Percentiles rank a stretch among this genome's conserved stretches.
Conservation (phyloP, 64 coral and sea anemone genomes). For the Stylophora pistillata region DNA sequence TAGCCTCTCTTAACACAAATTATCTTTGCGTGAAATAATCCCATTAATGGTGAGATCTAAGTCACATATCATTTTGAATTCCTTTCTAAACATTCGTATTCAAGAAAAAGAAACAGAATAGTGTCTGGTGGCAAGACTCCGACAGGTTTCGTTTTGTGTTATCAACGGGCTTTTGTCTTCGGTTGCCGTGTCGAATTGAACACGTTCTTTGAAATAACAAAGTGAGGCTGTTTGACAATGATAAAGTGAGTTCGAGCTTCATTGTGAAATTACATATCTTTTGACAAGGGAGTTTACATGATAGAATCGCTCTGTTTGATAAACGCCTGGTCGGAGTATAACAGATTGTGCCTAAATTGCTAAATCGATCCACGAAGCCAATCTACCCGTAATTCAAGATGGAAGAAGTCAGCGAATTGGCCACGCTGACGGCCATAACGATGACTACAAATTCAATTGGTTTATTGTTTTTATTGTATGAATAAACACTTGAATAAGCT, state of each 20-base stretch:
- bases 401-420: neutral
- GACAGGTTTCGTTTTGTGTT: constrained; percentile 31
- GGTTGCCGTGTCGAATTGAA: constrained; percentile 39
- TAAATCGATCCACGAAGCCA: neutral
- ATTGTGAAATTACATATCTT: constrained; percentile 39
- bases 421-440: neutral
- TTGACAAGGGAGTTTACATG: neutral
- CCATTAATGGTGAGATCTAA: neutral
- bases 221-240: constrained; percentile 24
- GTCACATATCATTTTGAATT: constrained; percentile 19
- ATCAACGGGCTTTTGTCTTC: constrained; percentile 27
- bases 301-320: neutral
- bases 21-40: neutral
- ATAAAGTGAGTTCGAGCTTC: constrained; percentile 13
- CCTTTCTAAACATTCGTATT: constrained; percentile 41
- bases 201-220: constrained; percentile 42
- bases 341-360: neutral
- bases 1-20: neutral
- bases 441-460: neutral
- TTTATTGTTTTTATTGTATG: constrained; percentile 27
- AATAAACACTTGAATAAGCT: neutral
- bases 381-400: neutral
- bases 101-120: constrained; percentile 29
- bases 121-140: neutral
- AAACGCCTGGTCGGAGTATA: neutral